Base-by-base conservation (phyloP, 1,140 invertebrate genomes). In the Zaprionus nigranus region DNA sequence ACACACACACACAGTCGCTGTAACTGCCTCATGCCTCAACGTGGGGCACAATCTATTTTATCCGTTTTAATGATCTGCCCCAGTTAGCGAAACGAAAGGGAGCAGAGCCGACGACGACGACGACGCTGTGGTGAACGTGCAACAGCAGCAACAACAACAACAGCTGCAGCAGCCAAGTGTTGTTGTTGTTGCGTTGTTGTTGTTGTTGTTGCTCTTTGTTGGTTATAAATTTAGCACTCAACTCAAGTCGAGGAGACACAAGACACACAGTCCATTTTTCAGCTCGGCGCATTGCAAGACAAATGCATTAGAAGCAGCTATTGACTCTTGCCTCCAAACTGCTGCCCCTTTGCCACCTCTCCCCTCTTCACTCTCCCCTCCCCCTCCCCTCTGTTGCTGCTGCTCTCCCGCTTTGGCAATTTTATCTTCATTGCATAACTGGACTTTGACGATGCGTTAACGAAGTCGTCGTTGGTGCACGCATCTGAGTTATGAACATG, bases 21-120 rank as follows among this genome's bases (percentile, higher is more conserved):
- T 69, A 34, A 34, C 30, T 11, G 3, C 30, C 30, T 34, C 30
- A 34, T 34, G 9, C 30, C 72, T 62, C 81, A 88, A 87, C 85
- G 81, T 88, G 84, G 85, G 60, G 81, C 85, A 88, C 84, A 90
- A 88, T 88, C 84, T 81, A 84, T 84, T 88, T 88, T 88, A 88
- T 88, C 85, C 84, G 84, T 85, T 88, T 88, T 88, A 88, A 88
- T 88, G 84, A 88, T 88, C 84, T 88, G 84, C 67, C 84, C 84
- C 84, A 88, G 84, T 88, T 88, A 90, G 78, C 85, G 84, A 90
- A 88, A 66, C 84, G 84, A 90, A 88, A 88, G 84, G 84, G 84
- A 88, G 83, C 83, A 87, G 46, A 46, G 63, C 75, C 57, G 75
- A 43, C 49, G 75, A 43, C 24, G 61, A 69, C 34, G 49, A 36